Percentiles rank a stretch among this genome's conserved stretches.
These are phyloP conservation scores for Psittacula echo DNA, from an alignment of 2,797 vertebrate genomes.

Conservation along the genomic window DNA sequence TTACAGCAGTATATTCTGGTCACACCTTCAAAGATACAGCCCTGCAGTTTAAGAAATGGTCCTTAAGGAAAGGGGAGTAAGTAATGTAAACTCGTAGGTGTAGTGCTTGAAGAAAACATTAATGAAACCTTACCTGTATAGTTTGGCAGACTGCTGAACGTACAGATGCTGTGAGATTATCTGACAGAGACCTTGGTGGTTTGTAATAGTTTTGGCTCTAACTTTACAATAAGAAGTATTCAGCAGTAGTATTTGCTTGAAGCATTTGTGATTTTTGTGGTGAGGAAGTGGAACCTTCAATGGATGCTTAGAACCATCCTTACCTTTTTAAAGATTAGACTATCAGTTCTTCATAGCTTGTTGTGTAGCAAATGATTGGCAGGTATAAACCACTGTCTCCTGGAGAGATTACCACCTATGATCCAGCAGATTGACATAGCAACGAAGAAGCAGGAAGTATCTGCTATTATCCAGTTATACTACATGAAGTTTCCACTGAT, in stretches of 20 bases:
- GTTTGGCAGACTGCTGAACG: not conserved
- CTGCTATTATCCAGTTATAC: not conserved
- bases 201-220: not conserved
- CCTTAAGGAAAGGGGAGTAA: not conserved
- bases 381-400: not conserved
- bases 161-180: not conserved
- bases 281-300: not conserved
- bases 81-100: not conserved
- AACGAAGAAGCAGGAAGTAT: not conserved
- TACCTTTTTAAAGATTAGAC: not conserved
- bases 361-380: not conserved
- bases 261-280: not conserved
- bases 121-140: not conserved
- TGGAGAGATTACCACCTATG: not conserved
- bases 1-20: not conserved
- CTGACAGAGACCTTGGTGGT: not conserved
- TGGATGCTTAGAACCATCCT: not conserved
- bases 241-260: not conserved
- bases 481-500: not conserved
- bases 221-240: not conserved
- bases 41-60: not conserved
- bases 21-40: not conserved
- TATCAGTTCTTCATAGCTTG: not conserved
- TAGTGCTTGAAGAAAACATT: not conserved
- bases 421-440: constrained; percentile 20